Evolutionary conservation across 2,888 invertebrate species (phyloP), one percentile per base, ranked within the genome.

Genomic region (Uloborus plumipes): DNA sequence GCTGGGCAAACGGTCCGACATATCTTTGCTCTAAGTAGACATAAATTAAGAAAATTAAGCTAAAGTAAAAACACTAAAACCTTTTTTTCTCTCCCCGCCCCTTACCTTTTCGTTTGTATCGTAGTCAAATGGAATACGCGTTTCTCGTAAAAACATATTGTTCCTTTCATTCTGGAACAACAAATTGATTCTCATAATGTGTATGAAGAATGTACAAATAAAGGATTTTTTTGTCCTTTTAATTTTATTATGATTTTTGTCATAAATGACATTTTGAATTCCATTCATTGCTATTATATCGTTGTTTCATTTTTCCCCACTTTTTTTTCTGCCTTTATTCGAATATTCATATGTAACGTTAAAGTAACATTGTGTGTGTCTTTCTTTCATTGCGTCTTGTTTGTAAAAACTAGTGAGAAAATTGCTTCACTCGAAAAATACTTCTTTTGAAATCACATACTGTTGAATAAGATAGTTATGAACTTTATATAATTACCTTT

Each of bases 11-110:
- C 70, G 70, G 20, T 31, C 15, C 47, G 59, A 59, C 65, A 53
- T 55, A 62, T 78, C 65, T 64, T 49, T 39, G 53, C 22, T 69
- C 61, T 58, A 70, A 71, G 55, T 55, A 71, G 65, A 71, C 77
- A 78, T 78, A 78, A 78, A 78, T 78, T 78, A 70, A 78, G 77
- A 78, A 71, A 77, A 77, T 77, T 77, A 77, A 77, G 70, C 55
- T 55, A 71, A 78, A 71, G 70, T 78, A 71, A 78, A 70, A 75
- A 73, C 66, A 66, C 53, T 66, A 59, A 78, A 65, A 49, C 64
- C 50, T 39, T n/a, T n/a, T n/a, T n/a, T n/a, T n/a, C 11, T 6
- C 39, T 9, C 39, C 39, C 39, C 39, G 6, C 39, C 39, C 39
- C 39, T 1, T 39, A 39, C 39, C 39, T 39, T 39, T 39, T 39